A percentile compares a stretch with the other conserved stretches of the same genome.
Conservation (phyloP, 2,888 invertebrate genomes). For the Caenorhabditis uteleia region DNA sequence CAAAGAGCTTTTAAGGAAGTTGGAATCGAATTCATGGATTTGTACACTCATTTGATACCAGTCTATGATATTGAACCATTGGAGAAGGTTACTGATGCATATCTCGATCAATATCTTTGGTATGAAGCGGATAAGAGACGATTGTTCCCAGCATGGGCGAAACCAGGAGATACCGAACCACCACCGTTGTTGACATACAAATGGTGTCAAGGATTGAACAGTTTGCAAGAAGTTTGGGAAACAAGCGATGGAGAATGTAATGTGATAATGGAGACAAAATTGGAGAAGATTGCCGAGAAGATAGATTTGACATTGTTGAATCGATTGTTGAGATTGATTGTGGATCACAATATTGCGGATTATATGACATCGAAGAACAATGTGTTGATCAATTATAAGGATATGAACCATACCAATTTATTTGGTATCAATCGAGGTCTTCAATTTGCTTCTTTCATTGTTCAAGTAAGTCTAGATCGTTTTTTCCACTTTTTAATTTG, state of each 20-base stretch:
- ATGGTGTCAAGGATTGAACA: slow-evolving; percentile 83
- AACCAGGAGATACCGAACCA: slow-evolving; percentile 97
- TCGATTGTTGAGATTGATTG: slow-evolving; percentile 86
- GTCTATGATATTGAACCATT: slow-evolving; percentile 99
- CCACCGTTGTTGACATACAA: slow-evolving; percentile 84
- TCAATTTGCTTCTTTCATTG: slow-evolving; percentile 98
- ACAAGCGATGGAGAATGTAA: slow-evolving; percentile 98
- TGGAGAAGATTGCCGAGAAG: slow-evolving; percentile 99
- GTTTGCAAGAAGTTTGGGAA: slow-evolving; percentile 93
- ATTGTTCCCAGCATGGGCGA: slow-evolving; percentile 97
- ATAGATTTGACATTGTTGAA: slow-evolving; percentile 97
- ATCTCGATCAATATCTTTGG: slow-evolving; percentile 98
- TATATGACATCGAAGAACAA: slow-evolving; percentile 99
- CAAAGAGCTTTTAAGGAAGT: slow-evolving; percentile 80
- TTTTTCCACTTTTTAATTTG: no score
- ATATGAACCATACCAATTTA: slow-evolving; percentile 99
- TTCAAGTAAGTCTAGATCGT: slow-evolving; percentile 71
- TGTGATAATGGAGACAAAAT: slow-evolving; percentile 92
- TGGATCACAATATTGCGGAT: slow-evolving; percentile 99
- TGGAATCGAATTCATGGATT: slow-evolving; percentile 99
- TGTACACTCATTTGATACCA: slow-evolving; percentile 97
- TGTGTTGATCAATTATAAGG: slow-evolving; percentile 98
- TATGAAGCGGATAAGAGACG: slow-evolving; percentile 94
- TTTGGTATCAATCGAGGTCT: slow-evolving; percentile 98
- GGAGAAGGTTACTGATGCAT: slow-evolving; percentile 99